Percentiles rank a stretch among this genome's conserved stretches.
These are phyloP conservation scores for Novumbra hubbsi DNA, from an alignment of 2,797 vertebrate genomes.

Conservation along the genomic window DNA sequence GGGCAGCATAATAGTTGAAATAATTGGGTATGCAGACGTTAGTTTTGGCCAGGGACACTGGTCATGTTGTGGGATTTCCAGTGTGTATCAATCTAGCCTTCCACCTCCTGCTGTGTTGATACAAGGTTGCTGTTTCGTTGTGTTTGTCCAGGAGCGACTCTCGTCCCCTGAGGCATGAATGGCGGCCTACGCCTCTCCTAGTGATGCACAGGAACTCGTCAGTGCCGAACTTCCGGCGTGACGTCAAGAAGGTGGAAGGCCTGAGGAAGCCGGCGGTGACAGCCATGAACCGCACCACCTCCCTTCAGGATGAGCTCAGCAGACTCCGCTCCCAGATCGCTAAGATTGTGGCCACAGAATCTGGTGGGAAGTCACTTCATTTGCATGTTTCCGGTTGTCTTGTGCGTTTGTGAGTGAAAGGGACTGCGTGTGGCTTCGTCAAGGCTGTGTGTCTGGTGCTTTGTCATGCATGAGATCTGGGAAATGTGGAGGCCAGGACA, in stretches of 20 bases:
- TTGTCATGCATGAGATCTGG: background rate
- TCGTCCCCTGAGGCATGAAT: conserved; percentile 92
- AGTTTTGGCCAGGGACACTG: background rate
- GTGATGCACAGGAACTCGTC: conserved; percentile 97
- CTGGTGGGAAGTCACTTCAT: conserved; percentile 67
- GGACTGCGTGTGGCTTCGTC: background rate
- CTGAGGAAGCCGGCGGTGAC: conserved; percentile 91
- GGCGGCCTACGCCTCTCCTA: conserved; percentile 93
- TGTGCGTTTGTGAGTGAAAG: background rate
- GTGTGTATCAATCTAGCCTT: background rate
- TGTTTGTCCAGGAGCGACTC: conserved; percentile 81
- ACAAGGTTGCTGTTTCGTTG: no score
- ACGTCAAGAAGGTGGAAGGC: conserved; percentile 90
- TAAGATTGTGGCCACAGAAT: conserved; percentile 87
- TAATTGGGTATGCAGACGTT: background rate
- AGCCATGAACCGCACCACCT: conserved; percentile 89
- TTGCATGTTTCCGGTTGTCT: no score
- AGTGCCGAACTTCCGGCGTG: conserved; percentile 93
- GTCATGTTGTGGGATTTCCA: background rate
- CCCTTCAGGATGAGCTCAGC: conserved; percentile 95
- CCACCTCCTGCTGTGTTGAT: background rate
- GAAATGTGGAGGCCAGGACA: no score
- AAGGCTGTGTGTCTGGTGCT: background rate
- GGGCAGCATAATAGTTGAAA: no score
- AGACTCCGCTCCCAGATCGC: conserved; percentile 93